A percentile compares a stretch with the other conserved stretches of the same genome.
These are phyloP conservation scores for Leptinotarsa defecta DNA, from an alignment of 1,140 invertebrate genomes.

Conservation along the genomic window DNA sequence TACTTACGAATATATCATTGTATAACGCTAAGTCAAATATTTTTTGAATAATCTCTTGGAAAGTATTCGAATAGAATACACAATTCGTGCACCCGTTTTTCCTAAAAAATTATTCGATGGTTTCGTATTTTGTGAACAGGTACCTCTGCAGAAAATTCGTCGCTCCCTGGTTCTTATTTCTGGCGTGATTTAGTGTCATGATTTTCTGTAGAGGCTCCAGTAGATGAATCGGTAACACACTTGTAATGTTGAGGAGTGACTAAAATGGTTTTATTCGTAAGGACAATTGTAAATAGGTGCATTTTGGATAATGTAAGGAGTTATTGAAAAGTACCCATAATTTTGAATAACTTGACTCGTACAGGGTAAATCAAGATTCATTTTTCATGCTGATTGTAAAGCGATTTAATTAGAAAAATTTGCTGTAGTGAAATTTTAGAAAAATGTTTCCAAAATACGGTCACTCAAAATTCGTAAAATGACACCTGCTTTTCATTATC, in stretches of 20 bases:
- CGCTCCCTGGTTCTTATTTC: background rate
- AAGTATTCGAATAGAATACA: background rate
- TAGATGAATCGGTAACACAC: slow-evolving; percentile 1
- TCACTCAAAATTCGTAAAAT: too few relatives aligned
- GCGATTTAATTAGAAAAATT: too few relatives aligned
- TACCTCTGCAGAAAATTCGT: background rate
- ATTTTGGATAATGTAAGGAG: slow-evolving; percentile 16
- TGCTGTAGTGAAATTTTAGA: too few relatives aligned
- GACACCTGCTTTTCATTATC: too few relatives aligned
- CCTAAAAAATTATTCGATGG: too few relatives aligned
- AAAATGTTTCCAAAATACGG: too few relatives aligned
- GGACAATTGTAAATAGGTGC: slow-evolving; percentile 31
- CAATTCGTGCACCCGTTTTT: too few relatives aligned
- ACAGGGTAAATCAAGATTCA: background rate
- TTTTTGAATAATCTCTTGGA: background rate
- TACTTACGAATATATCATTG: background rate
- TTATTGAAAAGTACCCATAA: slow-evolving; percentile 1
- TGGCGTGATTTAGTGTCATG: background rate
- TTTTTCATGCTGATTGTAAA: too few relatives aligned
- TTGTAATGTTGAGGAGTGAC: slow-evolving; percentile 18
- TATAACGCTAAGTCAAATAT: background rate
- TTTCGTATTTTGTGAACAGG: slow-evolving; percentile 11
- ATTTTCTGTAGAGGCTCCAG: slow-evolving; percentile 5
- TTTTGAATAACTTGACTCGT: background rate
- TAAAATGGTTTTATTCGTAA: slow-evolving; percentile 23